Percentiles rank a stretch among this genome's conserved stretches.
Evolutionary conservation across 2,797 vertebrate genomes (phyloP).

Genomic region (Sebastes cheni): DNA sequence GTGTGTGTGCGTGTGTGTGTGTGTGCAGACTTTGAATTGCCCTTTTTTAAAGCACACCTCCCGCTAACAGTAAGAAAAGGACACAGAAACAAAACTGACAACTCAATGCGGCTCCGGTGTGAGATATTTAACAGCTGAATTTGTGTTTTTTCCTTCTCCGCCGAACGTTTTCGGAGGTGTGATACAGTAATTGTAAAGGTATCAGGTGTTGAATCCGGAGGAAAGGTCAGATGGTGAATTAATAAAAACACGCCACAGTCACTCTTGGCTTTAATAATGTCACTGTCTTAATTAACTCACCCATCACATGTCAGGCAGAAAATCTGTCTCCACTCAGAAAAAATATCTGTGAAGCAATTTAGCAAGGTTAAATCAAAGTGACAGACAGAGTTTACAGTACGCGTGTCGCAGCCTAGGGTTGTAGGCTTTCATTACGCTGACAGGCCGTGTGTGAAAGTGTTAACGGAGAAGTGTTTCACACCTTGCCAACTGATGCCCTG

Average conservation of each 20-base stretch:
- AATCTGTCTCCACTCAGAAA: slow-evolving; percentile 41
- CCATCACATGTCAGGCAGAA: slow-evolving; percentile 49
- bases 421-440: slow-evolving; percentile 50
- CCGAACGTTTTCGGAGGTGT: slow-evolving; percentile 1
- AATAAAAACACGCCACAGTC: slow-evolving; percentile 70
- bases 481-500: slow-evolving; percentile 39
- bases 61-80: not conserved
- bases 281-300: slow-evolving; percentile 76
- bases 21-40: not conserved
- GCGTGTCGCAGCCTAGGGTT: slow-evolving; percentile 26
- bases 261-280: slow-evolving; percentile 73
- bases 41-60: slow-evolving; percentile 12
- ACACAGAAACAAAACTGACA: slow-evolving; percentile 19
- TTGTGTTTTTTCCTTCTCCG: not conserved
- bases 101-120: not conserved
- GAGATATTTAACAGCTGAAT: slow-evolving; percentile 15
- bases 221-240: slow-evolving; percentile 76
- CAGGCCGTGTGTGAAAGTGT: slow-evolving; percentile 63
- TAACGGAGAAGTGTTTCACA: slow-evolving; percentile 68
- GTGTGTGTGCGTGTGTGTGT: not conserved
- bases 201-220: slow-evolving; percentile 62
- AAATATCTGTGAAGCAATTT: slow-evolving; percentile 52
- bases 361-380: slow-evolving; percentile 71
- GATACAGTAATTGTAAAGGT: slow-evolving; percentile 36
- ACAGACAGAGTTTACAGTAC: slow-evolving; percentile 36